phyloP scores from a whole-genome alignment of 2,888 invertebrate species.

The Miltochrista miniata region DNA sequence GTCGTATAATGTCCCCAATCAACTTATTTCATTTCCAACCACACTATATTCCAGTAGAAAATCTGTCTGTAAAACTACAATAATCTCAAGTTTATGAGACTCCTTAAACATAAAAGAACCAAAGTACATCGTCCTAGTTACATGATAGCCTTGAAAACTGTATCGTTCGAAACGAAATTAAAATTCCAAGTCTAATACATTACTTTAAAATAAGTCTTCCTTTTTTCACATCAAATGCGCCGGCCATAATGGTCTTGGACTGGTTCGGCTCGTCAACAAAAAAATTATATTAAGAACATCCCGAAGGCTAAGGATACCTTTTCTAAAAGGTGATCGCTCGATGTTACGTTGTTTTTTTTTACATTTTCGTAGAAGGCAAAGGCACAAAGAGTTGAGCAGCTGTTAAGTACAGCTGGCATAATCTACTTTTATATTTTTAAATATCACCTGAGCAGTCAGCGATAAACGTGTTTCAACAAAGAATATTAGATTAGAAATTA shows the following conservation, averaged over 20 bases:
- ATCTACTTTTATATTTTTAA: constrained; percentile 43
- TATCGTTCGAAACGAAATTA: constrained; percentile 37
- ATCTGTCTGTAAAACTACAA: neutral
- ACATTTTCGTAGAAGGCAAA: constrained; percentile 59
- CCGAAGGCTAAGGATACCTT: constrained; percentile 62
- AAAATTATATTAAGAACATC: constrained; percentile 54
- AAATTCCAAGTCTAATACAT: constrained; percentile 49
- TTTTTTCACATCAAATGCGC: constrained; percentile 67
- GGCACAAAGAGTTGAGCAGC: constrained; percentile 73
- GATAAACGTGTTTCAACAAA: neutral
- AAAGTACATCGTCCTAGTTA: constrained; percentile 9
- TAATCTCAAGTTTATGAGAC: neutral
- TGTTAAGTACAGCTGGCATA: constrained; percentile 69
- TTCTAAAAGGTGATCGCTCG: constrained; percentile 74
- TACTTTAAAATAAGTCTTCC: constrained; percentile 45
- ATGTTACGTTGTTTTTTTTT: constrained; percentile 56
- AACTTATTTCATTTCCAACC: neutral
- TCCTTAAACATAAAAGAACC: constrained; percentile 2
- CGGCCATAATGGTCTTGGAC: constrained; percentile 64
- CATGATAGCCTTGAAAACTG: constrained; percentile 19
- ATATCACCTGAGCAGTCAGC: constrained; percentile 58
- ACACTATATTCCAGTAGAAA: neutral
- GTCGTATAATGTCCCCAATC: no score
- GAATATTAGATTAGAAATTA: neutral
- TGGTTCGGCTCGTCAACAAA: constrained; percentile 45